These are phyloP conservation scores for Pachyuromys duprasi DNA, from an alignment of 2,797 vertebrate species.

Conservation along the genomic window DNA sequence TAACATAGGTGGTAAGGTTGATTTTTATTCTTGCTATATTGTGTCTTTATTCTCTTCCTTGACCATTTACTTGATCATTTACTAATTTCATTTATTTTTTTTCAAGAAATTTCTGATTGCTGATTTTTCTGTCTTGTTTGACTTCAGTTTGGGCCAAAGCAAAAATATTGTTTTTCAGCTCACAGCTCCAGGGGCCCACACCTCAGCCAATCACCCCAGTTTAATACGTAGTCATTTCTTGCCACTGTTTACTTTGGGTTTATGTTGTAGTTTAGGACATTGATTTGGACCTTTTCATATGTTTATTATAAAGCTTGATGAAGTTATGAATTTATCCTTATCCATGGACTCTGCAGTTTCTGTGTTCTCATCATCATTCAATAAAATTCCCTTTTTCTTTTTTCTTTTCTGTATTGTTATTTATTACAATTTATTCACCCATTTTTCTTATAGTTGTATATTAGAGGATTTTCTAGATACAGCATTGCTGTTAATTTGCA, in stretches of 20 bases:
- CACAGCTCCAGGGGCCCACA: neutral
- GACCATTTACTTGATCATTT: neutral
- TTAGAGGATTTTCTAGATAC: neutral
- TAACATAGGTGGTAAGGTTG: neutral
- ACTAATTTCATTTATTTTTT: conserved; percentile 8
- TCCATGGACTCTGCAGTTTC: neutral
- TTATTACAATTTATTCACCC: too few relatives aligned
- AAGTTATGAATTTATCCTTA: neutral
- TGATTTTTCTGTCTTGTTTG: neutral
- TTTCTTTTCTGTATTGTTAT: too few relatives aligned
- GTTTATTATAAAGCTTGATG: neutral
- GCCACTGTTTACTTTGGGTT: conserved; percentile 4
- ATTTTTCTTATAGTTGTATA: neutral
- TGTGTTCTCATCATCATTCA: neutral
- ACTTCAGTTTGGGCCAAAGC: neutral
- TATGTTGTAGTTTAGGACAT: neutral
- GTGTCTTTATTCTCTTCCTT: neutral
- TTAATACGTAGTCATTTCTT: neutral
- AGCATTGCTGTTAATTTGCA: conserved; percentile 26
- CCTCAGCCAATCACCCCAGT: neutral
- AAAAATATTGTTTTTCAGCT: neutral
- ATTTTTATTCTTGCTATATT: neutral
- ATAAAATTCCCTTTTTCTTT: too few relatives aligned
- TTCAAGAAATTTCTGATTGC: neutral
- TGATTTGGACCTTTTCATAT: neutral